A percentile compares a stretch with the other conserved stretches of the same genome.
Conservation (phyloP, 2,113 vertebrate species). For the Maccullochella peelii region DNA sequence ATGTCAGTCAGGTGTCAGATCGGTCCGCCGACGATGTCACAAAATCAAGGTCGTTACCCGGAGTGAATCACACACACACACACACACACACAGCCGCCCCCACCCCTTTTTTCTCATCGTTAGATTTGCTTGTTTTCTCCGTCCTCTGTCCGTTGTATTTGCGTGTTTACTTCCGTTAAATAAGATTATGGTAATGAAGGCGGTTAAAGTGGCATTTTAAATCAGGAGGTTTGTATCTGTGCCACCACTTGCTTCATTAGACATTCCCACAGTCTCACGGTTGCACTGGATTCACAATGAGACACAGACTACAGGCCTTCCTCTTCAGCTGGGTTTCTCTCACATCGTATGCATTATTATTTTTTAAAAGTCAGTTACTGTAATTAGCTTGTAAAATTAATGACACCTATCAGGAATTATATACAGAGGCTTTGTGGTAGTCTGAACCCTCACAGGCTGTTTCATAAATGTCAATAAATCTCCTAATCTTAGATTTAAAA, state of each 20-base stretch:
- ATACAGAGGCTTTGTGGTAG: not conserved
- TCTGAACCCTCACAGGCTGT: not conserved
- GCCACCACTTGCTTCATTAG: constrained; percentile 90
- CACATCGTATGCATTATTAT: constrained; percentile 51
- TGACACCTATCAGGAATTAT: not conserved
- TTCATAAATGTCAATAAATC: not conserved
- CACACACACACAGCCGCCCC: not conserved
- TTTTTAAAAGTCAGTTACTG: not conserved
- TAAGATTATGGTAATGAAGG: constrained; percentile 94
- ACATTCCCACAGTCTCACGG: constrained; percentile 94
- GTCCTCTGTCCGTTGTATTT: constrained; percentile 85
- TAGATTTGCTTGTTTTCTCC: constrained; percentile 67
- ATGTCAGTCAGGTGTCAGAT: constrained; percentile 7
- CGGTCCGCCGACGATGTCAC: not conserved
- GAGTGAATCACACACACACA: not conserved
- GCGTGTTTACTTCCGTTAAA: constrained; percentile 93
- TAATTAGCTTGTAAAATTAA: not conserved
- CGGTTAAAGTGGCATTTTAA: constrained; percentile 92
- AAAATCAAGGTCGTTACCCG: constrained; percentile 15
- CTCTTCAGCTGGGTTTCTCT: constrained; percentile 29
- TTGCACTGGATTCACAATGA: constrained; percentile 88
- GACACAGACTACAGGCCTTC: constrained; percentile 41
- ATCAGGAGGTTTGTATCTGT: constrained; percentile 84
- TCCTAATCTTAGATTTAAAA: not conserved
- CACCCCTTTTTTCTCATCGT: not conserved